Base-by-base conservation (phyloP, 2,797 vertebrate genomes). In the Mastacembelus armatus region DNA sequence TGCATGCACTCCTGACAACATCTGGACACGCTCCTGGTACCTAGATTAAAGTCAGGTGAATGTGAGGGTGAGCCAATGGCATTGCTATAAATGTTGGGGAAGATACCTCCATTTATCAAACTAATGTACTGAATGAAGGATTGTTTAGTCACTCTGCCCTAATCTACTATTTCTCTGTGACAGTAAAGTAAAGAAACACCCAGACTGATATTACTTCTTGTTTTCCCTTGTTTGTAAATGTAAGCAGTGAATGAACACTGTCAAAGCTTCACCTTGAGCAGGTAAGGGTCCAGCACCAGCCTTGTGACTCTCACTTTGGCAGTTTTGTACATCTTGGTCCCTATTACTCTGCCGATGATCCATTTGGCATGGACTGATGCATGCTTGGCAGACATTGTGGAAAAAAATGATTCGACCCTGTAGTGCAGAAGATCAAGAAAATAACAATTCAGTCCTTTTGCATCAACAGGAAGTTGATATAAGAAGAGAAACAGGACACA, bases 261-360 rank as follows among this genome's bases (percentile, higher is more conserved):
- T 30, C 12, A n/a, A 18, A 12, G 4, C 2, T 9, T 77, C 78
- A 94, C 93, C 97, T 99, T 99, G 2, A 97, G 88, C 73, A 99
- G 92, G 78, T 97, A 97, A 0, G 94, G 93, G 83, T 99, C 96
- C 77, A 99, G 82, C 54, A 97, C 96, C 6, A 99, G 94, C 66
- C 98, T 94, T 0, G 96, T 99, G 6, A 96, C 96, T 84, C 96
- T 92, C 67, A 99, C 98, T 94, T 99, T 99, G 12, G 97, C 96
- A 0, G 97, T 99, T 83, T 96, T 97, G 19, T 39, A 71, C 96
- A 99, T 99, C 78, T 98, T 97, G 66, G 97, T 99, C 40, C 98
- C 97, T 39, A 98, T 95, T 0, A 99, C 98, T 85, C 90, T 96
- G 43, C 98, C 98, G 18, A 98, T 95, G 56, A 99, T 86, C 97